Conservation (phyloP, 2,113 vertebrate genomes). For the Potamarius usumacintae region DNA sequence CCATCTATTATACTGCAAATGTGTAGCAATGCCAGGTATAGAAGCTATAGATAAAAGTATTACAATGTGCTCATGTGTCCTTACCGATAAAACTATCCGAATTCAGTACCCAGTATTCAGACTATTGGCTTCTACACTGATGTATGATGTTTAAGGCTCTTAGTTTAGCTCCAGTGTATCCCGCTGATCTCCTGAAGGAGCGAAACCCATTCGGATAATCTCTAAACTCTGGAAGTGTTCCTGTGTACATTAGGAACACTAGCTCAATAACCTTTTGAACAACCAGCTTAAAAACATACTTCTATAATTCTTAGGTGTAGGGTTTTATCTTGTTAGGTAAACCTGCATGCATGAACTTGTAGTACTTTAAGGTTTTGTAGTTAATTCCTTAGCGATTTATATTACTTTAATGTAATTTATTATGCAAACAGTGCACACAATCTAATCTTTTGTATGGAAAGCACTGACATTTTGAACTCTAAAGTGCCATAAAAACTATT, state of each 20-base stretch:
- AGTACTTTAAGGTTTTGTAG: not conserved
- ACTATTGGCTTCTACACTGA: not conserved
- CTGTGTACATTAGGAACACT: not conserved
- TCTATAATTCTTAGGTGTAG: not conserved
- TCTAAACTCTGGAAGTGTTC: not conserved
- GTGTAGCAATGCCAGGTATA: not conserved
- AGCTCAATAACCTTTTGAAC: not conserved
- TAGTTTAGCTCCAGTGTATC: not conserved
- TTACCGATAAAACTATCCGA: not conserved
- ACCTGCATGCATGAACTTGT: not conserved
- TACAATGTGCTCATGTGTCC: not conserved
- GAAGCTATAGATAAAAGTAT: not conserved
- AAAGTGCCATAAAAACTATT: not conserved
- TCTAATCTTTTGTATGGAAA: not conserved
- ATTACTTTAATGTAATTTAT: not conserved
- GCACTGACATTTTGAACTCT: not conserved
- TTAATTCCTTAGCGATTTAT: not conserved
- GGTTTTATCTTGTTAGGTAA: not conserved
- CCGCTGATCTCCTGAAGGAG: not conserved
- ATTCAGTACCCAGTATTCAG: not conserved
- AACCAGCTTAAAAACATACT: not conserved
- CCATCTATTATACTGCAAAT: not conserved
- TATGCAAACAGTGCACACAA: not conserved
- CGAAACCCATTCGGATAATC: not conserved
- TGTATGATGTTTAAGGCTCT: not conserved